These are phyloP conservation scores for Ispidina picta DNA, from an alignment of 2,797 vertebrate species.

Conservation along the genomic window DNA sequence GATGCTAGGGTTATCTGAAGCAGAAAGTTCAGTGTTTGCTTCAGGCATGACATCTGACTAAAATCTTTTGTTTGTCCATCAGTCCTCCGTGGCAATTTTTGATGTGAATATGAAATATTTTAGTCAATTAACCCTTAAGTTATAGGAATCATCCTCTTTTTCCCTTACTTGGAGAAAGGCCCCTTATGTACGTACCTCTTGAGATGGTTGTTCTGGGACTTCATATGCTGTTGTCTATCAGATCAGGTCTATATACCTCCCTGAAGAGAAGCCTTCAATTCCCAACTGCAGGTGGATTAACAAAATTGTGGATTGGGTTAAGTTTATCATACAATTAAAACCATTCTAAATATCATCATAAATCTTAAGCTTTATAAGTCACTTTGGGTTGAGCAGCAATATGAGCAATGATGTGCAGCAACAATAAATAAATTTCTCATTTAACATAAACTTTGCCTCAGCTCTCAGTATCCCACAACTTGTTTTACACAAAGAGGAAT, in stretches of 20 bases:
- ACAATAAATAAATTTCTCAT: neutral
- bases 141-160: neutral
- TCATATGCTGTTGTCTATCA: neutral
- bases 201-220: neutral
- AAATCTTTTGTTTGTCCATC: slow-evolving; percentile 45
- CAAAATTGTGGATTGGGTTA: neutral
- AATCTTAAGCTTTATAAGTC: neutral
- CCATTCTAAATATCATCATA: neutral
- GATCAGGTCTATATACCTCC: neutral
- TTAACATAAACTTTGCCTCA: neutral
- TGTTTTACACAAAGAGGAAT: neutral
- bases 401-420: neutral
- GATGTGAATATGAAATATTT: neutral
- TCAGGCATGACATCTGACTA: slow-evolving; percentile 58
- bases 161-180: neutral
- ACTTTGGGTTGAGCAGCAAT: neutral
- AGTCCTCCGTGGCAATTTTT: neutral
- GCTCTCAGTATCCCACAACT: neutral
- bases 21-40: slow-evolving; percentile 58
- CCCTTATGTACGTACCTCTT: neutral
- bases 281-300: neutral
- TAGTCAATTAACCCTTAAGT: slow-evolving; percentile 30
- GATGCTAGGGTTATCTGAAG: slow-evolving; percentile 46
- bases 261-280: neutral
- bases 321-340: neutral